Conservation (phyloP, 1,140 invertebrate species). For the Camponotus floridanus region DNA sequence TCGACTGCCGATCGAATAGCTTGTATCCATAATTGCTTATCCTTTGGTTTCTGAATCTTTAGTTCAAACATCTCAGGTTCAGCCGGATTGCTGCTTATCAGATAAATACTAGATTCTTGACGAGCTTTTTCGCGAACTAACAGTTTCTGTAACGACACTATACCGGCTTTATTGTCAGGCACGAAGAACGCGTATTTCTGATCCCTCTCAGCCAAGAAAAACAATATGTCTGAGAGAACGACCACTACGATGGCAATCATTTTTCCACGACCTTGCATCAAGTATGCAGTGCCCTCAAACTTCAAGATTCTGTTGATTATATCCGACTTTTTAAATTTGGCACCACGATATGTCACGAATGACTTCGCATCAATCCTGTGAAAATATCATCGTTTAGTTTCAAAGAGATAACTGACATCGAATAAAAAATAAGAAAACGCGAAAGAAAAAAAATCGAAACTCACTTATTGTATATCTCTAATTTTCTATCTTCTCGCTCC, state of each 20-base stretch:
- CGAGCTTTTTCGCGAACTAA: conserved; percentile 97
- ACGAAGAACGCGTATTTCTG: conserved; percentile 94
- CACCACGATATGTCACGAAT: conserved; percentile 92
- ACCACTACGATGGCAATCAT: conserved; percentile 94
- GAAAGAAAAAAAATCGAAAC: conserved; percentile 25
- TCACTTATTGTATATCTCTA: conserved; percentile 95
- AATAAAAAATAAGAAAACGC: background rate
- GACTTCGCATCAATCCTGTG: conserved; percentile 95
- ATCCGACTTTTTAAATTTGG: conserved; percentile 98
- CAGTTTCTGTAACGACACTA: conserved; percentile 96
- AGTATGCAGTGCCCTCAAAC: conserved; percentile 94
- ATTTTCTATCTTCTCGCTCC: conserved; percentile 94
- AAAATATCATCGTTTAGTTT: conserved; percentile 68
- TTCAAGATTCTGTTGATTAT: conserved; percentile 94
- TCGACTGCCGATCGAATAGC: conserved; percentile 92
- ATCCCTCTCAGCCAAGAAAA: conserved; percentile 95
- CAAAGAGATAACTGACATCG: background rate
- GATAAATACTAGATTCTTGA: conserved; percentile 95
- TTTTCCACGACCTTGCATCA: conserved; percentile 94
- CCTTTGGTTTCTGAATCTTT: conserved; percentile 94
- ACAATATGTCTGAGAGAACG: conserved; percentile 95
- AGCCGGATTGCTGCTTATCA: conserved; percentile 94
- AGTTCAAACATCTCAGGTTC: conserved; percentile 98
- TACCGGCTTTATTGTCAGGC: conserved; percentile 96
- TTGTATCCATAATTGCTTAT: conserved; percentile 95